These are phyloP conservation scores for Andrena fulva DNA, from an alignment of 2,888 invertebrate genomes.

Conservation along the genomic window DNA sequence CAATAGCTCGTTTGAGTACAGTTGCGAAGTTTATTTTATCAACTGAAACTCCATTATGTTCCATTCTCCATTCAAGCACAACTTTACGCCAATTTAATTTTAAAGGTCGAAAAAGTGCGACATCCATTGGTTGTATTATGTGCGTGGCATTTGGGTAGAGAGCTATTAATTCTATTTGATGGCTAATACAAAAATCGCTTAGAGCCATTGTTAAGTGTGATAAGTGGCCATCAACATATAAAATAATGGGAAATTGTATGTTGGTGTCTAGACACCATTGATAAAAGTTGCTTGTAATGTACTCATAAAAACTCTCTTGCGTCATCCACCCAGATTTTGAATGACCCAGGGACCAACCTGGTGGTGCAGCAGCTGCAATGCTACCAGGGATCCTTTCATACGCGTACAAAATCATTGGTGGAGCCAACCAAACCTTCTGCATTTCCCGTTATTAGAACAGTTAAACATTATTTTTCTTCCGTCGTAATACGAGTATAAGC, in stretches of 20 bases:
- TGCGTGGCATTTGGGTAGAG: slow-evolving; percentile 58
- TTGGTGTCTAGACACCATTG: not conserved
- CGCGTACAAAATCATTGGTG: slow-evolving; percentile 11
- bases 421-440: not conserved
- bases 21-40: slow-evolving; percentile 72
- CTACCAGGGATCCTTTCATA: slow-evolving; percentile 18
- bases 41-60: slow-evolving; percentile 62
- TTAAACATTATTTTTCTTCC: too few relatives aligned
- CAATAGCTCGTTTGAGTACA: slow-evolving; percentile 67
- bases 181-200: slow-evolving; percentile 78
- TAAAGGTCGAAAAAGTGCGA: slow-evolving; percentile 48
- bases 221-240: too few relatives aligned
- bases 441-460: too few relatives aligned
- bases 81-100: slow-evolving; percentile 56
- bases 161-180: slow-evolving; percentile 76
- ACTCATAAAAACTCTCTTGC: slow-evolving; percentile 78
- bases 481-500: too few relatives aligned
- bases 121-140: slow-evolving; percentile 59
- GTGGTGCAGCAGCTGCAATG: slow-evolving; percentile 60
- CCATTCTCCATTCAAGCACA: slow-evolving; percentile 55
- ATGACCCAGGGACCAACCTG: slow-evolving; percentile 78
- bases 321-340: slow-evolving; percentile 83
- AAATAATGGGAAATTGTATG: too few relatives aligned
- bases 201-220: not conserved
- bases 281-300: slow-evolving; percentile 54